phyloP scores from a whole-genome alignment of 2,113 vertebrate genomes.

The Gallinago media region DNA sequence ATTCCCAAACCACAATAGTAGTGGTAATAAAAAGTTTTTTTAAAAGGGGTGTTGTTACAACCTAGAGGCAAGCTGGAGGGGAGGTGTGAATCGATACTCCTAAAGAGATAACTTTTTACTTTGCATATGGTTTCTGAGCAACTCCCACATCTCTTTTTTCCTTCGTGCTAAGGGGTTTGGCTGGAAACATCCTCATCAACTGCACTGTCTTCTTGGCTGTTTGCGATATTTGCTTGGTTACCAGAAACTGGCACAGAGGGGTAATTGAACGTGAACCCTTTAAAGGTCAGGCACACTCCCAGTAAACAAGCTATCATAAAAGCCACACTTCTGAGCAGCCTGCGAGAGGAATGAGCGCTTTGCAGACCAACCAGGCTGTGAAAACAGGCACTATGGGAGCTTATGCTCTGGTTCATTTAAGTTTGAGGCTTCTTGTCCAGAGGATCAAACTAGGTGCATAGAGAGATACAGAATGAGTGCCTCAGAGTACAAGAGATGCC shows the following conservation, averaged over 20 bases:
- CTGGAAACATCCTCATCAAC: not conserved
- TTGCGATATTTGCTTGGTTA: slow-evolving; percentile 2
- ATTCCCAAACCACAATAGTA: not conserved
- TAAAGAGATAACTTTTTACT: not conserved
- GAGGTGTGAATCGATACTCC: not conserved
- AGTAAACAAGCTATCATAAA: not conserved
- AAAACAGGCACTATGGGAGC: not conserved
- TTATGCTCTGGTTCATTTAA: not conserved
- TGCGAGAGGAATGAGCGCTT: not conserved
- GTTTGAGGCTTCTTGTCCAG: not conserved
- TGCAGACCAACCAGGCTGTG: not conserved
- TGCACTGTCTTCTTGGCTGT: not conserved
- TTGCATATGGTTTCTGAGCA: not conserved
- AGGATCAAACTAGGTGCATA: not conserved
- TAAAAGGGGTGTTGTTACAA: not conserved
- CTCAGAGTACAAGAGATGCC: not conserved
- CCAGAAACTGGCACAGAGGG: not conserved
- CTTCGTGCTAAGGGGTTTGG: not conserved
- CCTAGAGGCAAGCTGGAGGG: not conserved
- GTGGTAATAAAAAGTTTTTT: not conserved
- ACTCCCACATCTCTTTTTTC: not conserved
- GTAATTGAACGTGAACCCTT: not conserved
- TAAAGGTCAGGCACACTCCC: not conserved
- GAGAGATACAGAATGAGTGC: not conserved
- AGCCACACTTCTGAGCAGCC: not conserved